Percentiles rank a stretch among this genome's conserved stretches.
Conservation (phyloP, 1,140 invertebrate genomes). For the Andricus grossulariae region DNA sequence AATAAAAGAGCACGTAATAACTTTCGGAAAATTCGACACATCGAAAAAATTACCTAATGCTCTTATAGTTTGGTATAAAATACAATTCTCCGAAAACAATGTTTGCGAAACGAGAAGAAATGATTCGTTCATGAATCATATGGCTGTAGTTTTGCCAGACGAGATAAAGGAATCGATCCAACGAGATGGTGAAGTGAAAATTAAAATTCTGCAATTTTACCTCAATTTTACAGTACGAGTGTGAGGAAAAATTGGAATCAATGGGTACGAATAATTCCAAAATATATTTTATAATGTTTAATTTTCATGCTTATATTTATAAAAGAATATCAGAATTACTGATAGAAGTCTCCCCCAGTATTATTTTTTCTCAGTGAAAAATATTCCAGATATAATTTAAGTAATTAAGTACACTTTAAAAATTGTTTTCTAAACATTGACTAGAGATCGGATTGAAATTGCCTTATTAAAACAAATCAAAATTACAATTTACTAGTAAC, state of each 20-base stretch:
- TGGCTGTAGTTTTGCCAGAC: slow-evolving; percentile 59
- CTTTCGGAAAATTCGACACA: slow-evolving; percentile 53
- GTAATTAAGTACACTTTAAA: too few species aligned
- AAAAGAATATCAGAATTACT: too few species aligned
- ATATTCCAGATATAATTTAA: too few species aligned
- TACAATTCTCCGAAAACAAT: slow-evolving; percentile 51
- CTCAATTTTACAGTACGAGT: slow-evolving; percentile 39
- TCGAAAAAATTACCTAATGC: slow-evolving; percentile 60
- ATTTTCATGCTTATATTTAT: too few species aligned
- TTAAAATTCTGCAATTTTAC: slow-evolving; percentile 51
- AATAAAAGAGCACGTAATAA: slow-evolving; percentile 51
- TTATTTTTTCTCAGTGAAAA: too few species aligned
- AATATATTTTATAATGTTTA: too few species aligned
- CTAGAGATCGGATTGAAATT: too few species aligned
- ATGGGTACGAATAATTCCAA: background rate
- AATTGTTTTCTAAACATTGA: too few species aligned
- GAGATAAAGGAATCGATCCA: slow-evolving; percentile 49
- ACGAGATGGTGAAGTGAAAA: slow-evolving; percentile 49
- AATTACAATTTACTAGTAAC: slow-evolving; percentile 60
- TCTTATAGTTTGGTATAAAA: slow-evolving; percentile 65
- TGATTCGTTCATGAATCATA: slow-evolving; percentile 67
- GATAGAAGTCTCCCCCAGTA: too few species aligned
- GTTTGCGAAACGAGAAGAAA: slow-evolving; percentile 53
- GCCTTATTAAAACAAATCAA: background rate
- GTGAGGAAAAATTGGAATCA: slow-evolving; percentile 54